These are phyloP conservation scores for Masticophis lateralis DNA, from an alignment of 2,797 vertebrate genomes.

Conservation along the genomic window DNA sequence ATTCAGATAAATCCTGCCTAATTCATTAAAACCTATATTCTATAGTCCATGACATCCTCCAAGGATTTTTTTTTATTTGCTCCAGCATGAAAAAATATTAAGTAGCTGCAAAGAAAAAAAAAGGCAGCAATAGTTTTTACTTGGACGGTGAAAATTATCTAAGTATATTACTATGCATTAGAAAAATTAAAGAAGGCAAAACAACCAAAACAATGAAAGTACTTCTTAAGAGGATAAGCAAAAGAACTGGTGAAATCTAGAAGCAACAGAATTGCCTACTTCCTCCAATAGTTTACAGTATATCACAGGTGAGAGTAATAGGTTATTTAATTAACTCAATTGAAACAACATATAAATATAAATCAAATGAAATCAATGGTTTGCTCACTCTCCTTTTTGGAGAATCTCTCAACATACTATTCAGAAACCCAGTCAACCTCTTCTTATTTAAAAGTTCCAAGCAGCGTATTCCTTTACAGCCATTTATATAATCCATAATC, in stretches of 20 bases:
- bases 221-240: conserved; percentile 31
- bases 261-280: conserved; percentile 36
- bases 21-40: conserved; percentile 52
- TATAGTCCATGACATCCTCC: conserved; percentile 49
- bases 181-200: conserved; percentile 58
- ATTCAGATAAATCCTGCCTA: conserved; percentile 19
- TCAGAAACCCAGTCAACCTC: neutral
- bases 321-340: neutral
- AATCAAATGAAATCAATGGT: neutral
- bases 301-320: conserved; percentile 38
- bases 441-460: neutral
- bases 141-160: conserved; percentile 40
- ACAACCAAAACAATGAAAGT: conserved; percentile 40
- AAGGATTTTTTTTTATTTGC: conserved; percentile 48
- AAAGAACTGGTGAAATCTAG: conserved; percentile 54
- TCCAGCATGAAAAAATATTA: conserved; percentile 37
- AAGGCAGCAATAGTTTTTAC: conserved; percentile 37
- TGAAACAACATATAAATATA: neutral
- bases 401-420: neutral
- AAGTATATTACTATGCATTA: conserved; percentile 48
- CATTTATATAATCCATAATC: neutral
- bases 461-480: neutral
- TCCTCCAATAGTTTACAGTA: neutral
- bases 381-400: neutral
- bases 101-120: conserved; percentile 24